Evolutionary conservation across 2,888 invertebrate species (phyloP).

Genomic region (Yponomeuta sedellus): DNA sequence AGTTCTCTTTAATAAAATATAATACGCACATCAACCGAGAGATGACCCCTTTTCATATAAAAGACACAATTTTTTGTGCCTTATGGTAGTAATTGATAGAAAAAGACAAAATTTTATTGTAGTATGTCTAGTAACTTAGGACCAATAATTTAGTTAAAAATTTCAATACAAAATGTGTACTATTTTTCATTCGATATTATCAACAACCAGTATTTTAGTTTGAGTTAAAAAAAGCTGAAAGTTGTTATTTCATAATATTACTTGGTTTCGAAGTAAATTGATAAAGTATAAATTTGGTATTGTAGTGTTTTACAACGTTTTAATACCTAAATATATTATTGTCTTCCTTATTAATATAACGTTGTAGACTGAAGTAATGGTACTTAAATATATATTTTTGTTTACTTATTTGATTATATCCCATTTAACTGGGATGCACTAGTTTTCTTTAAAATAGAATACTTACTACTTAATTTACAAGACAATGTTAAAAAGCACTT

Average conservation of each 20-base stretch:
- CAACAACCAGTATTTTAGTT: not conserved
- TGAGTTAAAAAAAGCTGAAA: not conserved
- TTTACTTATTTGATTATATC: constrained; percentile 30
- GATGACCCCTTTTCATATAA: constrained; percentile 29
- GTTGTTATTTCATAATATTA: not conserved
- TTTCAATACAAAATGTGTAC: not conserved
- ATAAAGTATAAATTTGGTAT: not conserved
- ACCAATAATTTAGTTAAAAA: constrained; percentile 12
- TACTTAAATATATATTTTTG: not conserved
- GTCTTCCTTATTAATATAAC: constrained; percentile 59
- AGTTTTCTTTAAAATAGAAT: constrained; percentile 38
- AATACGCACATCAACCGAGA: constrained; percentile 59
- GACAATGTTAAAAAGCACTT: constrained; percentile 41
- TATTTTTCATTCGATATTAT: not conserved
- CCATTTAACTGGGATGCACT: constrained; percentile 70
- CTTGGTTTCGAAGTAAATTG: not conserved
- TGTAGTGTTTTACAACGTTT: not conserved
- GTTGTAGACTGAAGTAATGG: constrained; percentile 60
- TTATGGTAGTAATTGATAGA: constrained; percentile 51
- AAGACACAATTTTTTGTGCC: constrained; percentile 70
- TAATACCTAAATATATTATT: constrained; percentile 17
- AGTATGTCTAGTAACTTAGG: constrained; percentile 12
- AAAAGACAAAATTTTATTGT: constrained; percentile 20
- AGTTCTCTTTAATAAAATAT: constrained; percentile 22
- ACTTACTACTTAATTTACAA: constrained; percentile 19